A percentile compares a stretch with the other conserved stretches of the same genome.
These are phyloP conservation scores for Amphiprion percula DNA, from an alignment of 2,113 vertebrate genomes.

Conservation along the genomic window DNA sequence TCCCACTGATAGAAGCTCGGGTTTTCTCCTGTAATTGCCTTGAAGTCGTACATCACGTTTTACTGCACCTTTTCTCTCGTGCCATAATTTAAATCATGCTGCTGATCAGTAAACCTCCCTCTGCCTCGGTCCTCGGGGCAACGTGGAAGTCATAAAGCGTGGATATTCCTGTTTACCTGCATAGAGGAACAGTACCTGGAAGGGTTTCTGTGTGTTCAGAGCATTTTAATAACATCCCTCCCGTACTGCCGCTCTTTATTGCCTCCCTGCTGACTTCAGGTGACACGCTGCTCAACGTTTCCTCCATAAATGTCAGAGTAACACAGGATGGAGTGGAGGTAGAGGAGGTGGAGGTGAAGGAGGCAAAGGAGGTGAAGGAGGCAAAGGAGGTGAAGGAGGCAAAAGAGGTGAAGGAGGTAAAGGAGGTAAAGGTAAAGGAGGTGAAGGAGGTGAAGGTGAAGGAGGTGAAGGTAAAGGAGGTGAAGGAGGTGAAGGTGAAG, in stretches of 20 bases:
- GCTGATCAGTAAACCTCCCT: slow-evolving; percentile 28
- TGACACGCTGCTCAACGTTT: slow-evolving; percentile 29
- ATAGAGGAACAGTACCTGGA: background rate
- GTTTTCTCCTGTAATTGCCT: slow-evolving; percentile 13
- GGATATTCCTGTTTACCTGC: background rate
- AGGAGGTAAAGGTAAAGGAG: too few relatives aligned
- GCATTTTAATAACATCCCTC: slow-evolving; percentile 46
- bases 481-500: too few relatives aligned
- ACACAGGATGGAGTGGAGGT: slow-evolving; percentile 22
- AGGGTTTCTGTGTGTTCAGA: slow-evolving; percentile 35
- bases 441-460: too few relatives aligned
- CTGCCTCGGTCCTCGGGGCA: background rate
- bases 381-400: too few relatives aligned
- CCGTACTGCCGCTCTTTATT: slow-evolving; percentile 1
- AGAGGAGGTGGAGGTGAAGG: slow-evolving; percentile 20
- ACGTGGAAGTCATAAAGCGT: slow-evolving; percentile 37
- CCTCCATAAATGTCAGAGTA: slow-evolving; percentile 42
- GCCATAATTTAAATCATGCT: slow-evolving; percentile 27
- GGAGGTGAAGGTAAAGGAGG: too few relatives aligned
- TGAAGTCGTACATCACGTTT: slow-evolving; percentile 17
- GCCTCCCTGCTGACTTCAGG: slow-evolving; percentile 32
- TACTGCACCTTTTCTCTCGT: slow-evolving; percentile 14
- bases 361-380: too few relatives aligned
- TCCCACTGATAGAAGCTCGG: background rate
- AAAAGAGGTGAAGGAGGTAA: too few relatives aligned